A percentile compares a stretch with the other conserved stretches of the same genome.
These are phyloP conservation scores for Notolabrus celidotus DNA, from an alignment of 2,797 vertebrate species.

Conservation along the genomic window DNA sequence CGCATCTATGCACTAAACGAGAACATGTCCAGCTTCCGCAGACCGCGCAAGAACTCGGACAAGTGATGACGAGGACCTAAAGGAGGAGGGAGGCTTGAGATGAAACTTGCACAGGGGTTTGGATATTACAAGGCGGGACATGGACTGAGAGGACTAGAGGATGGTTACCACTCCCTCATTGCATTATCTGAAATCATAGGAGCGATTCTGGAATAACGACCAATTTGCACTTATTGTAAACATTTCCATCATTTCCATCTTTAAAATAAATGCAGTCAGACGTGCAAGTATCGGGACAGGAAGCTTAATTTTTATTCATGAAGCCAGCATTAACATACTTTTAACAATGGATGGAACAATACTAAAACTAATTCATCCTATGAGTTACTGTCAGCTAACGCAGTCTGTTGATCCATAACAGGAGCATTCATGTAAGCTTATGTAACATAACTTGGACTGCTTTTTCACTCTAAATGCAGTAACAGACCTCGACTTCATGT, in stretches of 20 bases:
- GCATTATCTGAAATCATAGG: slow-evolving; percentile 59
- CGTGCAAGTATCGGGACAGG: slow-evolving; percentile 65
- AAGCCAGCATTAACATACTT: not conserved
- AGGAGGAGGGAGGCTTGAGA: slow-evolving; percentile 16
- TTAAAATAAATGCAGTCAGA: slow-evolving; percentile 66
- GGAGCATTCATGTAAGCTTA: not conserved
- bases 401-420: not conserved
- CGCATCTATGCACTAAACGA: slow-evolving; percentile 97
- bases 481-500: not conserved
- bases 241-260: slow-evolving; percentile 85
- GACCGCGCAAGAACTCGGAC: slow-evolving; percentile 94
- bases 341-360: not conserved
- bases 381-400: not conserved
- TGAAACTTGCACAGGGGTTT: slow-evolving; percentile 45
- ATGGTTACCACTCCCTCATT: slow-evolving; percentile 32
- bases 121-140: slow-evolving; percentile 50
- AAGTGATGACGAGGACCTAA: slow-evolving; percentile 84
- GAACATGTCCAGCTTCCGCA: slow-evolving; percentile 94
- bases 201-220: slow-evolving; percentile 77
- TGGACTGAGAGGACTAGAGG: slow-evolving; percentile 26
- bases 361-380: too few species aligned
- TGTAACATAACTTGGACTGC: not conserved
- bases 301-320: slow-evolving; percentile 37
- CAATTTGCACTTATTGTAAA: slow-evolving; percentile 89
- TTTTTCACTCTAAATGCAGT: not conserved